Evolutionary conservation across 2,797 vertebrate genomes (phyloP).

Genomic region (Sus cebifrons): DNA sequence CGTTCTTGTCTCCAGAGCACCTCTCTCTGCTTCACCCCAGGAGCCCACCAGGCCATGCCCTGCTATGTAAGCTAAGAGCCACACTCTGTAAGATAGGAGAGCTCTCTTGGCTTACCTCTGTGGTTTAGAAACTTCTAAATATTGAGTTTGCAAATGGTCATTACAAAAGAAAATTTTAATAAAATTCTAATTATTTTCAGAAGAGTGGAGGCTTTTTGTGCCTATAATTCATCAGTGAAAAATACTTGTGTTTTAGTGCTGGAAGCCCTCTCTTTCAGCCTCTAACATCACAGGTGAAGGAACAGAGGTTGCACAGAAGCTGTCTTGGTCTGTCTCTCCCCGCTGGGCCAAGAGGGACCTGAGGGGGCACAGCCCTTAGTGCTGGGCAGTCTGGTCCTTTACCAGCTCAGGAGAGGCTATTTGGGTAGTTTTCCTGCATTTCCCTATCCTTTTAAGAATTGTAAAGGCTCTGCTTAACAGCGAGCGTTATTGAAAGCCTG

Average conservation of each 20-base stretch:
- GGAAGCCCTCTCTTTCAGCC: neutral
- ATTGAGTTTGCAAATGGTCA: neutral
- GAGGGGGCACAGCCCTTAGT: rapidly evolving
- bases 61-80: neutral
- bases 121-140: neutral
- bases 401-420: neutral
- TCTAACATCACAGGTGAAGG: neutral
- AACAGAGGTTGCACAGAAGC: rapidly evolving
- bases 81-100: neutral
- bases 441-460: neutral
- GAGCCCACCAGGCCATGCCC: neutral
- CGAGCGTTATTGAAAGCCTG: neutral
- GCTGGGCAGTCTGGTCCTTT: neutral
- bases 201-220: neutral
- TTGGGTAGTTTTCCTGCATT: neutral
- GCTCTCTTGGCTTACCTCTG: neutral
- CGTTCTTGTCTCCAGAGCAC: neutral
- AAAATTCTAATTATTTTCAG: constrained; percentile 46
- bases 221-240: neutral
- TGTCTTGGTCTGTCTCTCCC: neutral
- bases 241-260: neutral
- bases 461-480: neutral
- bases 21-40: neutral
- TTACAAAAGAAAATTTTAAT: constrained; percentile 33
- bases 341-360: rapidly evolving